phyloP scores from a whole-genome alignment of 2,888 invertebrate genomes.

The Perizoma affinitatum region DNA sequence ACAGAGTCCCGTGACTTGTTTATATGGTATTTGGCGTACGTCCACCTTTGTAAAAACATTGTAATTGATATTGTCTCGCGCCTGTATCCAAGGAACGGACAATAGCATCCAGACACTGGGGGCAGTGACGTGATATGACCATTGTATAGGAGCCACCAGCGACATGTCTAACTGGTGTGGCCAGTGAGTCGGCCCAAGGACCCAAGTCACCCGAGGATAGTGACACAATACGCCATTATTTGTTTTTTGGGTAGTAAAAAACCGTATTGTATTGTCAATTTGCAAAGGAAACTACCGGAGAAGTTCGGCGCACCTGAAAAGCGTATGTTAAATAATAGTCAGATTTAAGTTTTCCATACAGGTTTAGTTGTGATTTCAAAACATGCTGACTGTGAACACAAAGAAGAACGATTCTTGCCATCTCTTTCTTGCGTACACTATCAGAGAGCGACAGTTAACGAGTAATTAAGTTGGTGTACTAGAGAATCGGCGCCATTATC shows the following conservation, averaged over 20 bases:
- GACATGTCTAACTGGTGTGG: conserved; percentile 51
- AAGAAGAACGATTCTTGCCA: too few relatives aligned
- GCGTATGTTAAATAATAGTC: too few relatives aligned
- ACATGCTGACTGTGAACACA: too few relatives aligned
- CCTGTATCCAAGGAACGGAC: conserved; percentile 38
- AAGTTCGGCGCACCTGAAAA: not conserved
- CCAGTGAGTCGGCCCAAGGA: conserved; percentile 45
- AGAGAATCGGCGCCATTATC: too few relatives aligned
- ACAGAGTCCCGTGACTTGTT: too few relatives aligned
- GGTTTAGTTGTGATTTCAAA: too few relatives aligned
- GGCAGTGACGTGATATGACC: conserved; percentile 51
- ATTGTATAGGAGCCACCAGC: conserved; percentile 41
- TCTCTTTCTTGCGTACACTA: too few relatives aligned
- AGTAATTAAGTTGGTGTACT: too few relatives aligned
- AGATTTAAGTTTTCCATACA: too few relatives aligned
- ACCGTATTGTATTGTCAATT: conserved; percentile 6
- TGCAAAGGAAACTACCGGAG: not conserved
- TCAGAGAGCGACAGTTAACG: too few relatives aligned
- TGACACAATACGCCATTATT: conserved; percentile 25
- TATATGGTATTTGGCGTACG: too few relatives aligned
- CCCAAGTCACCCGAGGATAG: conserved; percentile 39
- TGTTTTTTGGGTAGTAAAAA: conserved; percentile 17
- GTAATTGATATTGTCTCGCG: conserved; percentile 32
- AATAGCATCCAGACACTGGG: conserved; percentile 44
- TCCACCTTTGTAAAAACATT: conserved; percentile 17